Evolutionary conservation across 2,113 vertebrate genomes (phyloP).

Genomic region (Urocolius indicus): DNA sequence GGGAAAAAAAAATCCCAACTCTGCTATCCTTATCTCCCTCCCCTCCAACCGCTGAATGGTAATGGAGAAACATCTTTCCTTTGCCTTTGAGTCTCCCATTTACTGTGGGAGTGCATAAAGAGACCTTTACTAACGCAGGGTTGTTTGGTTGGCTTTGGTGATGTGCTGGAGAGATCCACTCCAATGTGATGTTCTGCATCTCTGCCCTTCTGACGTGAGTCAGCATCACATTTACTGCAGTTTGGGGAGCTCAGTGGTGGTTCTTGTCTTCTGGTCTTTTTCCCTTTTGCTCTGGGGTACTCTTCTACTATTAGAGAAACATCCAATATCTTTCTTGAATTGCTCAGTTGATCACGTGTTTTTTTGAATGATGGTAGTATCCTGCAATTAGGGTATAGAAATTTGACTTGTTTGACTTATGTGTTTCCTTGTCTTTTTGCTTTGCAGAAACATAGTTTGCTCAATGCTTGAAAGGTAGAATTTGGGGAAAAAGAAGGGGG

Average conservation of each 20-base stretch:
- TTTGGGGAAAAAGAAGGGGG: neutral
- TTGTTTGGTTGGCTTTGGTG: neutral
- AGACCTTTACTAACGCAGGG: neutral
- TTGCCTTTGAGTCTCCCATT: neutral
- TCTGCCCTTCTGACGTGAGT: neutral
- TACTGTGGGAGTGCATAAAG: neutral
- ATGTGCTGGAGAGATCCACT: neutral
- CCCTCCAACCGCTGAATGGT: neutral
- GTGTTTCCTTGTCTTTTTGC: neutral
- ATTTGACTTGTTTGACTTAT: neutral
- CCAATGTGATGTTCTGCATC: neutral
- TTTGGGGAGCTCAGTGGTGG: neutral
- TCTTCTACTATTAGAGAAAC: neutral
- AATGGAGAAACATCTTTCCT: neutral
- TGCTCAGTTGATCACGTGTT: neutral
- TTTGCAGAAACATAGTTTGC: neutral
- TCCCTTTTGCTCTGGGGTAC: neutral
- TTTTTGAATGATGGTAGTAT: neutral
- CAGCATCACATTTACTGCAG: neutral
- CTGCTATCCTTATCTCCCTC: neutral
- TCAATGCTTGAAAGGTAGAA: neutral
- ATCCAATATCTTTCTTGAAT: neutral
- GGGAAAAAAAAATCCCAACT: neutral
- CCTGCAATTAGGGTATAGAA: neutral
- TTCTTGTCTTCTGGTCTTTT: neutral